Base-by-base conservation (phyloP, 1,140 invertebrate genomes). In the Phocides pigmalion region DNA sequence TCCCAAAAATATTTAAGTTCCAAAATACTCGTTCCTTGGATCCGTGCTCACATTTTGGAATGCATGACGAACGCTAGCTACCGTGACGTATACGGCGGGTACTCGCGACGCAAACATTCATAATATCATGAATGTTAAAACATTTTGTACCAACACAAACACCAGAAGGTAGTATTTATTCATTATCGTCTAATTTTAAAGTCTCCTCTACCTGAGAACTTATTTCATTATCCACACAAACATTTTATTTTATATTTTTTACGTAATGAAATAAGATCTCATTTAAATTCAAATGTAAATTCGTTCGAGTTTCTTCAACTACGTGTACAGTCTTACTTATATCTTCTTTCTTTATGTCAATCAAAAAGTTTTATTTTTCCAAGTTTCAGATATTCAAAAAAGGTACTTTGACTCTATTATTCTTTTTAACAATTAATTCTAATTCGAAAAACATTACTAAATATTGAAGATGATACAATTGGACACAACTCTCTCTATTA, bases 131-230 rank as follows among this genome's bases (percentile, higher is more conserved):
- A 84, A 87, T 83, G 88, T 85, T 90, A 89, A 88, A 79, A 89
- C 80, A 89, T 82, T 85, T 82, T 79, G 80, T 74, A 73, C 80
- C 82, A 79, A 84, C 81, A 85, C 82, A 86, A 67, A 85, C 76
- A 84, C 74, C 70, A 67, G 54, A 87, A 90, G 87, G 87, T 89
- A 89, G 87, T 91, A 90, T 89, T 86, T 86, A 80, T 85, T 85
- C 74, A 89, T 90, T 88, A 76, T 81, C 58, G 74, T 80, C 68
- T 82, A 81, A 70, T 62, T 75, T 70, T 73, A 74, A 74, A 70
- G 68, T 59, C 63, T 78, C 65, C 66, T 72, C 35, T 63, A 32
- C 42, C 46, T 84, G 84, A 68, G 86, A 83, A 68, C 76, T 84
- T 82, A 87, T 87, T 76, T 87, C 76, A 82, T 78, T 66, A 41